These are phyloP conservation scores for Malurus elegans DNA, from an alignment of 2,113 vertebrate species.

Conservation along the genomic window DNA sequence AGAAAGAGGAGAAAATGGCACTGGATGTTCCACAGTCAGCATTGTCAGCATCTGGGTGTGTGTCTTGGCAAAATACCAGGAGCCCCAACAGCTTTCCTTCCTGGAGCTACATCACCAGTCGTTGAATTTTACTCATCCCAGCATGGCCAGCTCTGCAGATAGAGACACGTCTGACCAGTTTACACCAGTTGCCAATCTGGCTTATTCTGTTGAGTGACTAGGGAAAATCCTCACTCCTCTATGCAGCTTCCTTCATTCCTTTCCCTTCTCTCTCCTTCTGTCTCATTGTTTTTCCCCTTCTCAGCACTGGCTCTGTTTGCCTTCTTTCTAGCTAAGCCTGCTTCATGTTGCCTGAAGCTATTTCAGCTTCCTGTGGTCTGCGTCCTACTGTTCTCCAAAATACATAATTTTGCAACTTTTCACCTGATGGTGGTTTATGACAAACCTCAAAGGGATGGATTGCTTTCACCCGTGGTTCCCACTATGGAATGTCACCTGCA, in stretches of 20 bases:
- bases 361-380: accelerated
- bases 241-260: background rate
- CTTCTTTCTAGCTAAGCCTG: background rate
- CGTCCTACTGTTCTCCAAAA: background rate
- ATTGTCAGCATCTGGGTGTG: background rate
- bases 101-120: background rate
- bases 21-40: background rate
- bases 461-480: background rate
- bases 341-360: background rate
- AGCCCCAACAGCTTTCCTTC: background rate
- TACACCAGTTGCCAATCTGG: background rate
- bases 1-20: background rate
- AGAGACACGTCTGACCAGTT: background rate
- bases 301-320: background rate
- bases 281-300: background rate
- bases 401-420: background rate
- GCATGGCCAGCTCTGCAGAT: background rate
- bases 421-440: background rate
- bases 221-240: background rate
- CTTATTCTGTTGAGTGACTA: background rate
- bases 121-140: background rate
- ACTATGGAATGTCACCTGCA: background rate
- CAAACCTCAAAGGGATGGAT: background rate
- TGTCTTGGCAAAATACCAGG: background rate
- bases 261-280: background rate